Evolutionary conservation across 1,140 invertebrate species (phyloP), one percentile per base, ranked within the genome.

Genomic region (Atopsyche davidsoni): DNA sequence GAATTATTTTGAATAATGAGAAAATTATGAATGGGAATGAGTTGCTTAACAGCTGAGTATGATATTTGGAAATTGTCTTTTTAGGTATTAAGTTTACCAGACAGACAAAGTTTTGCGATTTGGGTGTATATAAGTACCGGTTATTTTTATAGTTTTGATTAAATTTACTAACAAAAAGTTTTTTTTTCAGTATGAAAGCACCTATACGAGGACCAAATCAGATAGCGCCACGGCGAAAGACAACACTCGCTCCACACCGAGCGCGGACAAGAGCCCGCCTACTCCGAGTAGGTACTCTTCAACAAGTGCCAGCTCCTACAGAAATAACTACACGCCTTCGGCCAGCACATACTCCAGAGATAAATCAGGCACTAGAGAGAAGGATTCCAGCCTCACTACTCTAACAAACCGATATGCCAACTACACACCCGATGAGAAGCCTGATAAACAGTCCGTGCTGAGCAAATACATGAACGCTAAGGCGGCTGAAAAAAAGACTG

Each of bases 181-280:
- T 21, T 24, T 18, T 4, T 57, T 57, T 53, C 51, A 57, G 55
- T 57, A 57, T 57, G 54, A 57, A 6, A 52, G 31, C 32, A 57
- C 31, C 16, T 57, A 57, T 21, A 48, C 54, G 11, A 40, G 54
- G 23, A 52, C 17, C 13, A 52, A 52, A 41, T 18, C 54, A 7
- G 55, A 57, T 13, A 11, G 41, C 14, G 28, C 45, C 1, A 9
- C 50, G 10, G 22, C 17, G 10, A 57, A 50, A 41, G 55, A 57
- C 18, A 50, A 22, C 22, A 11, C 19, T 1, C 25, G 51, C 34
- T 17, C 55, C 14, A 2, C 50, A 10, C 22, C 31, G 2, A 25
- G 46, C 3, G 19, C 11, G 0, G 11, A 50, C 25, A 51, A 57
- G 11, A 57, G 53, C 43, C 34, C 46, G 1, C 14, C 24, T 13